Evolutionary conservation across 2,888 invertebrate genomes (phyloP), one percentile per base, ranked within the genome.

Genomic region (Neoscelio sp.): DNA sequence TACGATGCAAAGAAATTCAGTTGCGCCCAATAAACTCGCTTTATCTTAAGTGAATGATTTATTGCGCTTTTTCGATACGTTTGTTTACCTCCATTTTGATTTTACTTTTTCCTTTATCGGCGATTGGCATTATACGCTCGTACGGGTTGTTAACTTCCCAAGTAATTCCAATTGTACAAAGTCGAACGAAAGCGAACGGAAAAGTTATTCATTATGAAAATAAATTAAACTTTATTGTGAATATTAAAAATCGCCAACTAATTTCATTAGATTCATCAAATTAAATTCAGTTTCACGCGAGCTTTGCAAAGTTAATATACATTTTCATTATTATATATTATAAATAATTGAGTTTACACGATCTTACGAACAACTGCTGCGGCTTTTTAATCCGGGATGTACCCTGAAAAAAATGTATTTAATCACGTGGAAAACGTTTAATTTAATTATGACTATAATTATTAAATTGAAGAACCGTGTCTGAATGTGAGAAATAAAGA

Each of bases 21-120:
- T 33, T 46, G 46, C 65, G 10, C 35, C 40, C 23, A 38, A 33
- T 68, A 76, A 76, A 76, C 68, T 54, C 40, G 52, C 68, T 62
- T 76, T 68, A 76, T 68, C 75, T 67, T 13, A 26, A 26, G 6
- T 20, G 18, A 42, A 15, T 44, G 52, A 75, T 75, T 60, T 67
- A 75, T 75, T 68, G 28, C 54, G 12, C 68, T 54, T 76, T 68
- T 68, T 44, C 44, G 26, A 62, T 54, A 56, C 62, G 42, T 68
- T 58, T 75, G 52, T 67, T 75, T 54, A 58, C 58, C 40, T 58
- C 18, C 18, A 67, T 52, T 74, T n/a, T 42, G 15, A 74, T 67
- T 52, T 58, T 26, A 48, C 40, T 74, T 65, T 30, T 23, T 42
- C 12, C 8, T 40, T 35, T n/a, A 46, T 35, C 23, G 35, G 28